Evolutionary conservation across 2,113 vertebrate genomes (phyloP), one percentile per base, ranked within the genome.

Genomic region (Motacilla alba): DNA sequence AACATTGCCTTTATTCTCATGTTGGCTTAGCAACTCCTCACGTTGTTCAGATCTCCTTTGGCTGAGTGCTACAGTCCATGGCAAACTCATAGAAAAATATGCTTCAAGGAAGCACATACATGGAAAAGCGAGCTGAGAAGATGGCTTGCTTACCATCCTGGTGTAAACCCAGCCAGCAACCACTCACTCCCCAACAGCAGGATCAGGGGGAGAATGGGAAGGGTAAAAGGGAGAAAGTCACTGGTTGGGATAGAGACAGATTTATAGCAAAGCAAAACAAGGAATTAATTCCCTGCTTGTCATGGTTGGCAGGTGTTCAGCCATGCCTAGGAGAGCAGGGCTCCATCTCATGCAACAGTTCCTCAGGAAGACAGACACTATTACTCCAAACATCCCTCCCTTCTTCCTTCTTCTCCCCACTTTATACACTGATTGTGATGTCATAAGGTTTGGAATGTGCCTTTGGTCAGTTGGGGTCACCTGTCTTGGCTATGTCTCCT

Each of bases 271-370:
- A 50, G 7, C 27, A 50, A 52, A 81, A 16, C 46, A 26, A 55
- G 10, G 79, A 55, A 41, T 53, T 16, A 30, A 46, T 62, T 55
- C 30, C 22, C 17, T 69, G 47, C 21, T 68, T 76, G 14, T 47
- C 21, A 4, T 22, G 41, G 69, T 1, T 24, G 35, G 20, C 46
- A 41, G n/a, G 24, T 60, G 37, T 52, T 59, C 28, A 67, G 28
- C 44, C 23, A 33, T 30, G 6, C 30, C 33, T 28, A 46, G 77
- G 44, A 46, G 8, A 53, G 23, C 39, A 82, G n/a, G 10, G 9
- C 13, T 9, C 24, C 16, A n/a, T 53, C n/a, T 39, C 13, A 33
- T 0, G 0, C n/a, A 56, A 3, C 12, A 20, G 35, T 35, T 30
- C 16, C 52, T 67, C 35, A 31, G 39, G 39, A 35, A 26, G 53